These are phyloP conservation scores for Linyphia triangularis DNA, from an alignment of 2,888 invertebrate species.

Conservation along the genomic window DNA sequence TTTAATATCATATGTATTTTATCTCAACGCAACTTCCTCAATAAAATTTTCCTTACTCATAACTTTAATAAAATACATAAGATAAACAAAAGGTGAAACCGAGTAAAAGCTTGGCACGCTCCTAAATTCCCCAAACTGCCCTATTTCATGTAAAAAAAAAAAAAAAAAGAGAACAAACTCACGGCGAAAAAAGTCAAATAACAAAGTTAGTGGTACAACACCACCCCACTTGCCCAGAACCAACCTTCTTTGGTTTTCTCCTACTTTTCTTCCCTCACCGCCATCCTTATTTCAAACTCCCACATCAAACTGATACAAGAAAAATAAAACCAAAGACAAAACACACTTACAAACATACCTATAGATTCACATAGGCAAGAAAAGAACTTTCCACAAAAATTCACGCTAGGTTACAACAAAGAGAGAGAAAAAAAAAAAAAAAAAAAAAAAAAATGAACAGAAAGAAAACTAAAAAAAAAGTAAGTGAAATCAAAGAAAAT, in stretches of 20 bases:
- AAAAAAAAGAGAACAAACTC: not conserved
- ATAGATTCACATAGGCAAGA: slow-evolving; percentile 19
- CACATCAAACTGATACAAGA: slow-evolving; percentile 52
- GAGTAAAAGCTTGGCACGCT: not conserved
- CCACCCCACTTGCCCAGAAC: slow-evolving; percentile 42
- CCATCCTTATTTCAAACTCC: slow-evolving; percentile 47
- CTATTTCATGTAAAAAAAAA: not conserved
- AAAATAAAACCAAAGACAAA: slow-evolving; percentile 48
- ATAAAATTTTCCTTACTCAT: too few species aligned
- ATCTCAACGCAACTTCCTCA: too few species aligned
- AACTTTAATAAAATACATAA: too few species aligned
- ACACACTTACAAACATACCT: slow-evolving; percentile 55
- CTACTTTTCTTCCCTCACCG: slow-evolving; percentile 20
- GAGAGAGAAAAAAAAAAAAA: slow-evolving; percentile 12
- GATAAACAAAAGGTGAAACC: too few species aligned
- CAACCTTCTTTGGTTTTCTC: slow-evolving; percentile 42
- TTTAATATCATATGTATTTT: too few species aligned
- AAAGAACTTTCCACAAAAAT: slow-evolving; percentile 45
- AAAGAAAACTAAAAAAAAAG: slow-evolving; percentile 2
- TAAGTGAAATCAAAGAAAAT: slow-evolving; percentile 73
- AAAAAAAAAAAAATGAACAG: slow-evolving; percentile 23
- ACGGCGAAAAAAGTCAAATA: slow-evolving; percentile 47
- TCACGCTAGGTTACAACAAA: slow-evolving; percentile 31
- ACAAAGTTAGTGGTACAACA: slow-evolving; percentile 68
- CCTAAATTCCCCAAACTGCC: not conserved